Evolutionary conservation across 2,113 vertebrate species (phyloP), one percentile per base, ranked within the genome.

Genomic region (Gavialis gangeticus): DNA sequence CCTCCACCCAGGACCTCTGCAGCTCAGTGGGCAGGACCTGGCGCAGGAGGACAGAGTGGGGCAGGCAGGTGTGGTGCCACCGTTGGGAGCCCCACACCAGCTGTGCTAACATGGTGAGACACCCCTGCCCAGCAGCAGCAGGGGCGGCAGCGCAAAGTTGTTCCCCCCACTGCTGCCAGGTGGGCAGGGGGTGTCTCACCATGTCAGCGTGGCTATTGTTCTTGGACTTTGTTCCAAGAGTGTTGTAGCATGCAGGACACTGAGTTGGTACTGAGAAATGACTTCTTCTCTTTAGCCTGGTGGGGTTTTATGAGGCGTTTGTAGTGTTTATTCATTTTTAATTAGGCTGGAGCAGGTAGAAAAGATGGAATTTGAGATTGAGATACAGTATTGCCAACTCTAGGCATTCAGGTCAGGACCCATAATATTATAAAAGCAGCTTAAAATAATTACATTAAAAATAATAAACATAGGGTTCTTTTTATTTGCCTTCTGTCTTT

Each of bases 221-320:
- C 95, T 95, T 95, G 93, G 94, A 92, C 87, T 75, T 89, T 30
- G 64, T 96, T 95, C 82, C 89, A 83, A 93, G 90, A 77, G 89
- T 2, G 3, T 21, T 76, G 59, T 56, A 71, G 21, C 21, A 46
- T 13, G 21, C 34, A 73, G 86, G 82, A 21, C 37, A 84, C n/a
- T 13, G 77, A 87, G 34, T 22, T 81, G 80, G 46, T 46, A 46
- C 58, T 88, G 75, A 0, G 0, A 69, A 27, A 16, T 92, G 75
- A 69, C 17, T 8, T 94, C 28, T 46, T 81, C 93, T 55, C 59
- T 4, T 1, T 19, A 94, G 27, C 22, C 0, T 0, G 7, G 14
- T 12, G 0, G 24, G 19, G 5, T 46, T 92, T 24, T 28, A 21
- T n/a, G 10, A 10, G 27, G 9, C 5, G 59, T 64, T 34, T 57